Conservation (phyloP, 2,113 vertebrate genomes). For the Corydoras sp. region DNA sequence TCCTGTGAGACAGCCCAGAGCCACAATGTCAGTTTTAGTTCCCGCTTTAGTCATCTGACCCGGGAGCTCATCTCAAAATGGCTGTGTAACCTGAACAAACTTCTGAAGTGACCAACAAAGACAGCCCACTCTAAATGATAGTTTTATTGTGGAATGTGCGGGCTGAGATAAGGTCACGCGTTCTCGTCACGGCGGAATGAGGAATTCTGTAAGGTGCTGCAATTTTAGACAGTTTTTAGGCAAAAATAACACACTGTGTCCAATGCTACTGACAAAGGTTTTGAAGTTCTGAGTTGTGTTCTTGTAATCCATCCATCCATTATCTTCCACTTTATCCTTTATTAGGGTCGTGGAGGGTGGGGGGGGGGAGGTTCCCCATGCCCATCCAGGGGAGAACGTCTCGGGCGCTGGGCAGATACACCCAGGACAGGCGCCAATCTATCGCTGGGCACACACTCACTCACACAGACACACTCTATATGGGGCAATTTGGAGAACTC, state of each 20-base stretch:
- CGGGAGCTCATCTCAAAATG: constrained; percentile 54
- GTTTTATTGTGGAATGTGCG: constrained; percentile 15
- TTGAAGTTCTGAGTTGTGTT: too few species aligned
- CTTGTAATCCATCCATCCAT: not conserved
- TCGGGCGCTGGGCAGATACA: too few species aligned
- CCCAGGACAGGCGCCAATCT: too few species aligned
- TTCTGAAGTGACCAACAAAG: constrained; percentile 48
- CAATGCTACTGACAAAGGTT: too few species aligned
- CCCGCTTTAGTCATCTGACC: constrained; percentile 58
- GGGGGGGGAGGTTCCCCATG: too few species aligned
- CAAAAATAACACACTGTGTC: constrained; percentile 8
- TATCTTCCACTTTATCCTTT: too few species aligned
- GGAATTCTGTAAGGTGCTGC: constrained; percentile 9
- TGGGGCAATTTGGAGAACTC: too few species aligned
- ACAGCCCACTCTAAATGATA: constrained; percentile 33
- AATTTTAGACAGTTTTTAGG: not conserved
- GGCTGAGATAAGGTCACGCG: not conserved
- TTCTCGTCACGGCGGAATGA: constrained; percentile 24
- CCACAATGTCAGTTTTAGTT: constrained; percentile 73
- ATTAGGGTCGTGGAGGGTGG: too few species aligned
- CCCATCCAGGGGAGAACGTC: too few species aligned
- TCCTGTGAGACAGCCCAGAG: constrained; percentile 70
- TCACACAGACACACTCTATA: too few species aligned
- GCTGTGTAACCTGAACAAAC: constrained; percentile 61
- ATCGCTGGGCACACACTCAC: too few species aligned